Conservation (phyloP, 1,140 invertebrate species). For the Heliconius eleuchia region DNA sequence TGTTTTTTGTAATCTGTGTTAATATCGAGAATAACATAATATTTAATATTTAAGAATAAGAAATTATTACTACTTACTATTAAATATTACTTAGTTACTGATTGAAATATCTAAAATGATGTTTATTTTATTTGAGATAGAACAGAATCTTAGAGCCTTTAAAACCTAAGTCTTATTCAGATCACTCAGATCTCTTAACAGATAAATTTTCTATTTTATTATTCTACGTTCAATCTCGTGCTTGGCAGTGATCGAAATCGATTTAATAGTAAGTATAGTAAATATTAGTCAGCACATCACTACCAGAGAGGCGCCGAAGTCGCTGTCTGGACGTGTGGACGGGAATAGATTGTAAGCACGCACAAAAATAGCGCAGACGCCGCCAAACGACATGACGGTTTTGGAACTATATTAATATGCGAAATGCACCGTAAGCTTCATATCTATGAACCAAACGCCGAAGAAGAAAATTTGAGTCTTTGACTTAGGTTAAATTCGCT, state of each 20-base stretch:
- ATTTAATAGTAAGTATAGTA: constrained; percentile 4
- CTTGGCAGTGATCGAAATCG: background rate
- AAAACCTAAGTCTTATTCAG: background rate
- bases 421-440: constrained; percentile 30
- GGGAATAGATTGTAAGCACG: constrained; percentile 49
- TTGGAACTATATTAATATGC: constrained; percentile 63
- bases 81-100: no score
- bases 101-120: background rate
- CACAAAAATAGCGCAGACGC: constrained; percentile 62
- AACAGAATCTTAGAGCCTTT: background rate
- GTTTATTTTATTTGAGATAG: background rate
- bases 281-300: constrained; percentile 21
- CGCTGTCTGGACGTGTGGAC: constrained; percentile 58
- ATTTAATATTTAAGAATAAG: no score
- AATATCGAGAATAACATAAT: no score
- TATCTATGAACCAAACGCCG: background rate
- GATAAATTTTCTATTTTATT: constrained; percentile 5
- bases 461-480: background rate
- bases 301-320: constrained; percentile 35
- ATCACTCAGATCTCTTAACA: background rate
- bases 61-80: no score
- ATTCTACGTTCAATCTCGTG: constrained; percentile 1
- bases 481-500: background rate
- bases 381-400: constrained; percentile 49
- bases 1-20: no score